Conservation (phyloP, 2,888 invertebrate species). For the Rhagophthalmus giganteus region DNA sequence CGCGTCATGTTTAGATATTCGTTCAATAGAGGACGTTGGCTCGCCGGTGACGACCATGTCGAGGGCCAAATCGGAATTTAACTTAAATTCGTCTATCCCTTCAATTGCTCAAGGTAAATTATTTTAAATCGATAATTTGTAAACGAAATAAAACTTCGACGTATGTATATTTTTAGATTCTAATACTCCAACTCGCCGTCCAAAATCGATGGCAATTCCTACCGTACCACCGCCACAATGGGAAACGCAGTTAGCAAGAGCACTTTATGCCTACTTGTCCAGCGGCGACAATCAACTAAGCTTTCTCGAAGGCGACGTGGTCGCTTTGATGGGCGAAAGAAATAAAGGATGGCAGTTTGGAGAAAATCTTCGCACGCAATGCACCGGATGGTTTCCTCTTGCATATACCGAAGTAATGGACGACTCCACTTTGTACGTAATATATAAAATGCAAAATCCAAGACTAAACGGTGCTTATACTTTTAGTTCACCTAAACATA, state of each 20-base stretch:
- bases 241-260: constrained; percentile 78
- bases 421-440: constrained; percentile 66
- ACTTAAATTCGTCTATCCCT: constrained; percentile 75
- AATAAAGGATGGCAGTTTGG: constrained; percentile 97
- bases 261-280: constrained; percentile 88
- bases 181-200: constrained; percentile 58
- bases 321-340: constrained; percentile 84
- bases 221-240: constrained; percentile 59
- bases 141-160: neutral
- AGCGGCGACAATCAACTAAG: constrained; percentile 88
- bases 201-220: constrained; percentile 68
- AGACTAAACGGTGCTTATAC: neutral
- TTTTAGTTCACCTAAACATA: constrained; percentile 33
- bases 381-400: constrained; percentile 92
- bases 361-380: constrained; percentile 89
- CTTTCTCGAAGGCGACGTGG: constrained; percentile 88
- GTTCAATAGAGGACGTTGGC: constrained; percentile 68
- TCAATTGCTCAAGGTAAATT: constrained; percentile 66
- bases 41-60: constrained; percentile 69
- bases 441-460: neutral
- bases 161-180: constrained; percentile 13
- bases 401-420: constrained; percentile 88
- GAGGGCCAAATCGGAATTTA: constrained; percentile 86
- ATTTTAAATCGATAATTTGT: neutral
- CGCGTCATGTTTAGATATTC: constrained; percentile 82